Conservation (phyloP, 2,797 vertebrate genomes). For the Trachurus trachurus region DNA sequence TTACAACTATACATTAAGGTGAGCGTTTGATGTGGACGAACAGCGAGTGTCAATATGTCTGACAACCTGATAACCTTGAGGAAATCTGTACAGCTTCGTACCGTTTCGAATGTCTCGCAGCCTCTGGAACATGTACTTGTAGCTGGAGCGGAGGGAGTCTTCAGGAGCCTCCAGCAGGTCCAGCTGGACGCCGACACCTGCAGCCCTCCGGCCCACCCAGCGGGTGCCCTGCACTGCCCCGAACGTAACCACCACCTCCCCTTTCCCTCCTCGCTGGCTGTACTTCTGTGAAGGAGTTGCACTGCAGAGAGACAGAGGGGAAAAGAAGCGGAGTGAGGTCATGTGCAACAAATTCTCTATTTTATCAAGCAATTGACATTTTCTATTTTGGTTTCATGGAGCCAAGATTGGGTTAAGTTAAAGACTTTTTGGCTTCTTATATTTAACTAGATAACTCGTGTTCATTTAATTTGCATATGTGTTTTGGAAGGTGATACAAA, state of each 20-base stretch:
- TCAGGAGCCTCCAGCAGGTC: constrained; percentile 78
- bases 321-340: background rate
- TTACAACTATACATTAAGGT: too few species aligned
- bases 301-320: constrained; percentile 70
- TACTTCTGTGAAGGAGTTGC: constrained; percentile 94
- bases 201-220: constrained; percentile 83
- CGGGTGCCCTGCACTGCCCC: constrained; percentile 83
- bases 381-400: background rate
- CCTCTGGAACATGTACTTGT: constrained; percentile 96
- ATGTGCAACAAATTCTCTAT: background rate
- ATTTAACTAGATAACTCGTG: background rate
- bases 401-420: background rate
- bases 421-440: background rate
- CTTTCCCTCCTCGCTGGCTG: constrained; percentile 85
- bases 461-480: background rate
- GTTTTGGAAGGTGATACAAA: background rate
- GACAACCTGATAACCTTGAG: background rate
- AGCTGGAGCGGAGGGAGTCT: constrained; percentile 81
- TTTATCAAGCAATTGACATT: background rate
- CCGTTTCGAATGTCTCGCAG: constrained; percentile 88
- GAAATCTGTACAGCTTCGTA: background rate
- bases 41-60: background rate
- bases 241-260: constrained; percentile 90
- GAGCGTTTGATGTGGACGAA: background rate
- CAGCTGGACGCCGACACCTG: constrained; percentile 55